Evolutionary conservation across 2,113 vertebrate species (phyloP).

Genomic region (Hypocryptadius cinnamomeus): DNA sequence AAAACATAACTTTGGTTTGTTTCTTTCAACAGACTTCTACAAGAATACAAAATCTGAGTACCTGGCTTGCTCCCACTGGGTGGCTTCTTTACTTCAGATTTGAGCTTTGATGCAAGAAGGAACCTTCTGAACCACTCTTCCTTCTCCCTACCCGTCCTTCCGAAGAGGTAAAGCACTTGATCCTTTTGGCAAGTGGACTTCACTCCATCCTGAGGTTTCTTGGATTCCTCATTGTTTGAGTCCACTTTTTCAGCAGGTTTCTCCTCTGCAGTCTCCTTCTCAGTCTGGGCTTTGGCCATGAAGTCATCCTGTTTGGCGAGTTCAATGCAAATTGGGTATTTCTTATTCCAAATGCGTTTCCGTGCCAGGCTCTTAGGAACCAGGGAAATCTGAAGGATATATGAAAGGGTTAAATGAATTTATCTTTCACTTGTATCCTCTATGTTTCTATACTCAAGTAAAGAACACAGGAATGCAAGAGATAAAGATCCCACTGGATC

Average conservation of each 20-base stretch:
- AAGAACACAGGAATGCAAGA: neutral
- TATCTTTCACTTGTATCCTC: neutral
- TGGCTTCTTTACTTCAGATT: constrained; percentile 76
- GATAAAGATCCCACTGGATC: neutral
- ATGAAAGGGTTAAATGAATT: neutral
- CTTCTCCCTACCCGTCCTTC: constrained; percentile 93
- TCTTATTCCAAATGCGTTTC: constrained; percentile 98
- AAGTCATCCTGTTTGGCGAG: constrained; percentile 93
- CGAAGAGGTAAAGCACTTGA: constrained; percentile 90
- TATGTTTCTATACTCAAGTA: neutral
- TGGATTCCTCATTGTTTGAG: constrained; percentile 73
- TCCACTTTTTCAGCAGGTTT: constrained; percentile 73
- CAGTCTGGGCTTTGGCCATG: constrained; percentile 88
- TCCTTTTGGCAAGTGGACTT: constrained; percentile 65
- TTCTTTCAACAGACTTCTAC: neutral
- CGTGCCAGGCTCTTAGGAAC: constrained; percentile 91
- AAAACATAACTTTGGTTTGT: neutral
- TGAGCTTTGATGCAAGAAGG: constrained; percentile 81
- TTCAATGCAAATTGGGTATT: constrained; percentile 96
- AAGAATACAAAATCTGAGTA: constrained; percentile 22
- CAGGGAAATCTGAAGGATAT: constrained; percentile 80
- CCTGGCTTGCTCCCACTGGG: constrained; percentile 78
- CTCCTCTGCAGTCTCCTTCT: constrained; percentile 74
- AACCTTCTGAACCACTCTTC: constrained; percentile 96
- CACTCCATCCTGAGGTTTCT: constrained; percentile 68